A percentile compares a stretch with the other conserved stretches of the same genome.
Conservation (phyloP, 2,113 vertebrate genomes). For the Bambusicola thoracicus region DNA sequence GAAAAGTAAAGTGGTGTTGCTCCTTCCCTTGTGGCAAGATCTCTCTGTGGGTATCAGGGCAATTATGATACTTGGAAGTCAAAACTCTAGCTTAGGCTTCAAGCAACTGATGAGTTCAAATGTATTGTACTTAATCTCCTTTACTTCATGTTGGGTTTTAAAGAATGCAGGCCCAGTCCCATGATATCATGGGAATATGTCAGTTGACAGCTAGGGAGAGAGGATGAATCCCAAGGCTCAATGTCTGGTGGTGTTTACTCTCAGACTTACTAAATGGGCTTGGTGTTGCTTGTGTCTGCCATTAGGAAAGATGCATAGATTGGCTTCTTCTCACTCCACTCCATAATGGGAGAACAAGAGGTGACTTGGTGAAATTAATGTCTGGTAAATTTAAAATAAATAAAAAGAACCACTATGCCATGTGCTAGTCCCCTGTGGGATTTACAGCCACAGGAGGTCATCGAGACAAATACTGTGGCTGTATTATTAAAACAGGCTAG, state of each 20-base stretch:
- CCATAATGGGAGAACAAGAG: slow-evolving; percentile 16
- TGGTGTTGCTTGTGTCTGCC: neutral
- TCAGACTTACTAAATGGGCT: neutral
- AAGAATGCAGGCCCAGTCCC: neutral
- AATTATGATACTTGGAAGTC: neutral
- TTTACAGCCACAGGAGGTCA: slow-evolving; percentile 60
- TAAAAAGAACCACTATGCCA: neutral
- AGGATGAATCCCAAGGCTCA: slow-evolving; percentile 6
- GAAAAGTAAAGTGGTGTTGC: neutral
- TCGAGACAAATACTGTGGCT: slow-evolving; percentile 59
- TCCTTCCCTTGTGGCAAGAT: neutral
- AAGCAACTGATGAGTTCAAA: neutral
- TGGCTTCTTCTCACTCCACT: neutral
- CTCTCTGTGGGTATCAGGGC: neutral
- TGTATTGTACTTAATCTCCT: neutral
- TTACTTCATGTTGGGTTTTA: neutral
- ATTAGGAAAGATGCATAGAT: neutral
- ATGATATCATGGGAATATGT: neutral
- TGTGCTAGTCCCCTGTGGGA: slow-evolving; percentile 42
- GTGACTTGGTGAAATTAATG: slow-evolving; percentile 43
- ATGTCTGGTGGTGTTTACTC: neutral
- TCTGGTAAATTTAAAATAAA: slow-evolving; percentile 63
- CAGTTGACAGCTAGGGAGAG: neutral
- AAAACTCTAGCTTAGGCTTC: neutral
- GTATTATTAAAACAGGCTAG: slow-evolving; percentile 69